phyloP scores from a whole-genome alignment of 2,113 vertebrate species.

The Pelecanus crispus region DNA sequence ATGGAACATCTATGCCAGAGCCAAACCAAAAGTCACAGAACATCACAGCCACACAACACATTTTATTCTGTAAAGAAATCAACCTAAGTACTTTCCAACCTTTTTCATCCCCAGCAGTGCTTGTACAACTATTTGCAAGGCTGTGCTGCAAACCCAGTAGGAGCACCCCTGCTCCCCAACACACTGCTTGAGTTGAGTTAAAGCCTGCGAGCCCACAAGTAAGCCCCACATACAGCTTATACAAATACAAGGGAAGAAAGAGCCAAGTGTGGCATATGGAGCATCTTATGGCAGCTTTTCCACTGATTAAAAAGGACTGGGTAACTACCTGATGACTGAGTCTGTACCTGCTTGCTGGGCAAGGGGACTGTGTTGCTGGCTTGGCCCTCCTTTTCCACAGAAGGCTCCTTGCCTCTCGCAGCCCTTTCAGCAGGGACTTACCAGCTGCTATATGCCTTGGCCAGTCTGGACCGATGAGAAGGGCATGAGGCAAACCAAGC shows the following conservation, averaged over 20 bases:
- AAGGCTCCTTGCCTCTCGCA: neutral
- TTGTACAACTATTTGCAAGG: neutral
- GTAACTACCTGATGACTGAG: neutral
- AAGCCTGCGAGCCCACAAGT: rapidly evolving
- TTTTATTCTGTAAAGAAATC: neutral
- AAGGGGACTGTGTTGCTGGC: neutral
- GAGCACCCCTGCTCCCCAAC: no score
- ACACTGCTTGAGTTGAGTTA: neutral
- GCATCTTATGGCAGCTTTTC: neutral
- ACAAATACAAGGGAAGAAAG: neutral
- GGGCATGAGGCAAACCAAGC: neutral
- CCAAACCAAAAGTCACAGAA: neutral
- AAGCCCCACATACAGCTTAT: rapidly evolving
- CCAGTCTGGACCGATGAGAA: neutral
- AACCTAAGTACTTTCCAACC: neutral
- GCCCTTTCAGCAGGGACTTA: neutral
- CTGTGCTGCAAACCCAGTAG: neutral
- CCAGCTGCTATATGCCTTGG: neutral
- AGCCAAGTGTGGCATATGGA: neutral
- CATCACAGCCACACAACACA: neutral
- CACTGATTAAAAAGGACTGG: neutral
- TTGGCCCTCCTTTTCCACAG: neutral
- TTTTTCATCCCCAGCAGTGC: neutral
- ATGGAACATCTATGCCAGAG: neutral
- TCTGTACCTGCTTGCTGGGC: neutral